A percentile compares a stretch with the other conserved stretches of the same genome.
These are phyloP conservation scores for Pelobates fuscus DNA, from an alignment of 2,113 vertebrate species.

Conservation along the genomic window DNA sequence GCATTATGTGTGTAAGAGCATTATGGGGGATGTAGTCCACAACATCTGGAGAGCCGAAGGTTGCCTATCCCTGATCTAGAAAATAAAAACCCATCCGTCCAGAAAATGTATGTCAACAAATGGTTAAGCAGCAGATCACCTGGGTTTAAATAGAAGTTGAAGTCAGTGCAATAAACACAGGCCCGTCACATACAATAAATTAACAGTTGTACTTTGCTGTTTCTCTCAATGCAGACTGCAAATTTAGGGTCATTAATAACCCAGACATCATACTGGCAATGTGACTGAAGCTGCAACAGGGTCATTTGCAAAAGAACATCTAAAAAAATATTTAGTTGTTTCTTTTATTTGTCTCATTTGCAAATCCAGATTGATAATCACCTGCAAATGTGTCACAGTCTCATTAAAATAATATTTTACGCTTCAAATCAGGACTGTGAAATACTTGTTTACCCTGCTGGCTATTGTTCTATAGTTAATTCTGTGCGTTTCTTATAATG, in stretches of 20 bases:
- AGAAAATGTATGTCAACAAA: too few species aligned
- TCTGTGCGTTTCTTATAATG: constrained; percentile 32
- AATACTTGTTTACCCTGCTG: constrained; percentile 51
- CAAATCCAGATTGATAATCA: constrained; percentile 48
- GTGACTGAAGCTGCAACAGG: background rate
- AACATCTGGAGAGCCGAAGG: too few species aligned
- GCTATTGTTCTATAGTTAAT: constrained; percentile 46
- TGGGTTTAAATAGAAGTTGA: background rate
- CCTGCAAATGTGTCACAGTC: constrained; percentile 46
- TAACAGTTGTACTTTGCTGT: background rate
- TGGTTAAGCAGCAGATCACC: background rate
- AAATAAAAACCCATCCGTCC: too few species aligned
- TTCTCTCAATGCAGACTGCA: background rate
- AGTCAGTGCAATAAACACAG: background rate
- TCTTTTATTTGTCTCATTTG: constrained; percentile 45
- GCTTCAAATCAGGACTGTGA: constrained; percentile 37
- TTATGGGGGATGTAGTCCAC: too few species aligned
- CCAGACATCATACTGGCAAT: background rate
- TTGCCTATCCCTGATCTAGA: too few species aligned
- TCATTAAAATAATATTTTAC: constrained; percentile 51
- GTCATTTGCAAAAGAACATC: constrained; percentile 10
- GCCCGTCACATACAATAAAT: background rate
- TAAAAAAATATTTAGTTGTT: constrained; percentile 1
- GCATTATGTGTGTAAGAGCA: too few species aligned
- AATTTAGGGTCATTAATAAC: background rate